Percentiles rank a stretch among this genome's conserved stretches.
These are phyloP conservation scores for Boulengeromyrus knoepffleri DNA, from an alignment of 2,113 vertebrate genomes.

Conservation along the genomic window DNA sequence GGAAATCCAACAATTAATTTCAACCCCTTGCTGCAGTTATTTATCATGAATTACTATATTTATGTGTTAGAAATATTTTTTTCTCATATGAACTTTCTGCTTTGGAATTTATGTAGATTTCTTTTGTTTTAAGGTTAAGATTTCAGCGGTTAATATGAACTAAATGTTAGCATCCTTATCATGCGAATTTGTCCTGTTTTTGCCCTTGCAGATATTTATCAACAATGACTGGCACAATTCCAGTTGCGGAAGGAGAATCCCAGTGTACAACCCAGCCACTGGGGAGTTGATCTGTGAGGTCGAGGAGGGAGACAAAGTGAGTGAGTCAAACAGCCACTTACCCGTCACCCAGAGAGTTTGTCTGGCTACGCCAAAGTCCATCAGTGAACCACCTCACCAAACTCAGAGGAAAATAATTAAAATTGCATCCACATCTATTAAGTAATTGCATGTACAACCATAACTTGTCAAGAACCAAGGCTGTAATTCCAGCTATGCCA, in stretches of 20 bases:
- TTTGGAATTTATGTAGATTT: background rate
- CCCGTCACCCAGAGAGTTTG: background rate
- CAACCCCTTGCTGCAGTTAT: background rate
- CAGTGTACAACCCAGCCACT: conserved; percentile 70
- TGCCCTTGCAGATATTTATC: conserved; percentile 71
- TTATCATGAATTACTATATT: background rate
- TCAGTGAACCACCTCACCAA: background rate
- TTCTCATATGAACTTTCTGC: background rate
- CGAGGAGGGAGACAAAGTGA: conserved; percentile 75
- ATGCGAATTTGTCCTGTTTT: background rate
- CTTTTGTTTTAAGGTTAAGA: background rate
- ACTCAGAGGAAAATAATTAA: background rate
- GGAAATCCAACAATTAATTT: background rate
- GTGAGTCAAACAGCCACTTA: background rate
- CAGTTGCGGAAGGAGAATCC: conserved; percentile 69
- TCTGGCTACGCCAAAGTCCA: background rate
- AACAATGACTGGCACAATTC: conserved; percentile 80
- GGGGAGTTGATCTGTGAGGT: conserved; percentile 76
- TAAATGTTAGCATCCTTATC: background rate
- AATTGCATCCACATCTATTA: background rate
- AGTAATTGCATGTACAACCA: background rate
- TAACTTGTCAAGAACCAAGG: background rate
- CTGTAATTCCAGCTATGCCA: background rate
- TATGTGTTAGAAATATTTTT: background rate
- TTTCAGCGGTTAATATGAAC: background rate